A percentile compares a stretch with the other conserved stretches of the same genome.
Evolutionary conservation across 2,797 vertebrate genomes (phyloP).

Genomic region (Choloepus didactylus): DNA sequence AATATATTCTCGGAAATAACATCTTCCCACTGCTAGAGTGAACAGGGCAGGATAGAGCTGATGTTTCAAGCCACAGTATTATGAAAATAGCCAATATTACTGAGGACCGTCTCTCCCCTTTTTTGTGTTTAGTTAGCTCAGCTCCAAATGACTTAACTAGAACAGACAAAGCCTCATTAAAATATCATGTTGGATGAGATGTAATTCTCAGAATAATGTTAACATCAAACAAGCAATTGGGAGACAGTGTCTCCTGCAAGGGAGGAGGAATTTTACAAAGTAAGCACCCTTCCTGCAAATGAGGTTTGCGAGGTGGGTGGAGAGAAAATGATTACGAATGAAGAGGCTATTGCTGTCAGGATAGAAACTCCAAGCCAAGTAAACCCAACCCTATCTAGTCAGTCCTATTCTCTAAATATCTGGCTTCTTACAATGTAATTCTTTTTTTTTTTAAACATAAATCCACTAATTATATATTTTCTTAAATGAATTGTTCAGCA

Average conservation of each 20-base stretch:
- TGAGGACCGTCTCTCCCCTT: neutral
- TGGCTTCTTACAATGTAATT: slow-evolving; percentile 25
- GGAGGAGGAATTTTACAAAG: slow-evolving; percentile 35
- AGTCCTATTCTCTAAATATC: neutral
- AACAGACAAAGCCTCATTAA: slow-evolving; percentile 75
- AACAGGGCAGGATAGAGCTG: neutral
- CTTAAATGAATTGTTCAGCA: neutral
- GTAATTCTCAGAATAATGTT: slow-evolving; percentile 75
- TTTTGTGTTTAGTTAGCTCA: slow-evolving; percentile 38
- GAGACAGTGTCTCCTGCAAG: slow-evolving; percentile 7
- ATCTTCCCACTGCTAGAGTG: neutral
- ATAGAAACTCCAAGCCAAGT: neutral
- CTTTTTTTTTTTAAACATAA: slow-evolving; percentile 17
- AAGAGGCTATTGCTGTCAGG: neutral
- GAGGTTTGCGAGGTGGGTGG: neutral
- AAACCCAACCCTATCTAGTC: neutral
- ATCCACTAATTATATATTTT: neutral
- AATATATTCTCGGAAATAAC: neutral
- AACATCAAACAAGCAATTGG: slow-evolving; percentile 70
- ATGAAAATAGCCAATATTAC: neutral
- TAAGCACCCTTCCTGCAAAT: neutral
- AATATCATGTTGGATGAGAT: slow-evolving; percentile 70
- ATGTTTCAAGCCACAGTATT: neutral
- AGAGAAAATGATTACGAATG: neutral
- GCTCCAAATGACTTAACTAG: slow-evolving; percentile 68